Base-by-base conservation (phyloP, 2,888 invertebrate genomes). In the Ashinkailepas kermadecensis region DNA sequence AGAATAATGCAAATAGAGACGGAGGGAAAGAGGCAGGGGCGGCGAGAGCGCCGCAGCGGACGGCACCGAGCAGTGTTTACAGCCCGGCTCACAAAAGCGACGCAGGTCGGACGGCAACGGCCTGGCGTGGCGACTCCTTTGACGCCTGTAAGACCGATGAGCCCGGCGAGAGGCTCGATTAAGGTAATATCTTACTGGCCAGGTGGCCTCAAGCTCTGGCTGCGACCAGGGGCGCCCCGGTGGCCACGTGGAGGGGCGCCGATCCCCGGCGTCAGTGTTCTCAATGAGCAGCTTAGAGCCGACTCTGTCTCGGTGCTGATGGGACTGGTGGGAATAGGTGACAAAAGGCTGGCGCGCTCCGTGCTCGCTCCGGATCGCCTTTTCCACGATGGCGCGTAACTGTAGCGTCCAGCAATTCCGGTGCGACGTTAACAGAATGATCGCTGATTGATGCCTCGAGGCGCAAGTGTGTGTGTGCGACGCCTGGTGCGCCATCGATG, bases 1-100 rank as follows among this genome's bases (percentile, higher is more conserved):
- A 64, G 78, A 74, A 58, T 78, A 81, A 62, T 56, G 54, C 78
- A 56, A 81, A 81, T 59, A 57, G 64, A 21, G 62, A 62, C n/a
- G 21, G 65, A 13, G 80, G 62, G 80, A 62, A 62, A 78, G 80
- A 4, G 74, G 39, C 78, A 23, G 80, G 25, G 80, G 56, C 39
- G 62, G 58, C 23, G 80, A 57, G 23, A 25, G n/a, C 21, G 78
- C 11, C 57, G 25, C 58, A 18, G 80, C 18, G 80, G 13, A 18
- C 65, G 65, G 23, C 12, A 65, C n/a, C n/a, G 62, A 62, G 67
- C n/a, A n/a, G 25, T 67, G 67, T 67, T 67, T 67, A 67, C 67
- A 67, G 67, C n/a, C 39, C 9, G 54, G 54, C 8, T 18, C 13
- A 54, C 54, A 54, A 21, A 74, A 18, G 15, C 59, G 11, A 54